These are phyloP conservation scores for Hypselothyrea guttata DNA, from an alignment of 2,888 invertebrate genomes.

Conservation along the genomic window DNA sequence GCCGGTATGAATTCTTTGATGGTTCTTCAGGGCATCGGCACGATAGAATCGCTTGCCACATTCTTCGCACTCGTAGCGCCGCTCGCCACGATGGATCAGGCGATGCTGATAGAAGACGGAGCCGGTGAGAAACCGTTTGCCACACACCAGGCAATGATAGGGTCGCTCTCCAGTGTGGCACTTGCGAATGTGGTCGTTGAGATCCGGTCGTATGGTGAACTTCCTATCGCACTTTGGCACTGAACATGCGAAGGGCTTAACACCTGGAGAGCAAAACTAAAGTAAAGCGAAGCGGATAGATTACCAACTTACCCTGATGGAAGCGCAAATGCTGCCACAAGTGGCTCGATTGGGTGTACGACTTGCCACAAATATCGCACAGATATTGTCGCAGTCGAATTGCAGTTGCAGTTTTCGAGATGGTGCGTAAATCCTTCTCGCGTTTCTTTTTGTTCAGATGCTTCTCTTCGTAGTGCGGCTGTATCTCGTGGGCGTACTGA, in stretches of 20 bases:
- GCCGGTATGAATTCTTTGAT: slow-evolving; percentile 85
- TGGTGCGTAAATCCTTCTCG: slow-evolving; percentile 75
- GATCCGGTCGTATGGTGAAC: slow-evolving; percentile 86
- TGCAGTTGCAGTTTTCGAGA: slow-evolving; percentile 23
- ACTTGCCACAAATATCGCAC: slow-evolving; percentile 86
- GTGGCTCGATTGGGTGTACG: slow-evolving; percentile 86
- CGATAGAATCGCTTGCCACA: slow-evolving; percentile 86
- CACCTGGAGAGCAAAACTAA: slow-evolving; percentile 80
- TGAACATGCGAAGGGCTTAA: slow-evolving; percentile 86
- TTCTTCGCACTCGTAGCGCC: slow-evolving; percentile 86
- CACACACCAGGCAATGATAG: slow-evolving; percentile 85
- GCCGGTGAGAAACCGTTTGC: slow-evolving; percentile 85
- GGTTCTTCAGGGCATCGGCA: slow-evolving; percentile 86
- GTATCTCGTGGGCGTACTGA: slow-evolving; percentile 75
- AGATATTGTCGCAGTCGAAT: slow-evolving; percentile 83
- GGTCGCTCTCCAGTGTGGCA: slow-evolving; percentile 86
- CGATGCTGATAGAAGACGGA: slow-evolving; percentile 86
- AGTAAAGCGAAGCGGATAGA: not conserved
- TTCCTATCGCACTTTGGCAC: slow-evolving; percentile 85
- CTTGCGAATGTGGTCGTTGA: slow-evolving; percentile 86
- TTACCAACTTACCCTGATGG: slow-evolving; percentile 83
- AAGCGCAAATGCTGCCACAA: slow-evolving; percentile 87
- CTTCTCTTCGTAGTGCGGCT: slow-evolving; percentile 84
- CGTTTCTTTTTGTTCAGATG: slow-evolving; percentile 83
- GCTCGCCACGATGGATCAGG: slow-evolving; percentile 85